Percentiles rank a stretch among this genome's conserved stretches.
These are phyloP conservation scores for Babylonia areolata DNA, from an alignment of 1,140 invertebrate species.

Conservation along the genomic window DNA sequence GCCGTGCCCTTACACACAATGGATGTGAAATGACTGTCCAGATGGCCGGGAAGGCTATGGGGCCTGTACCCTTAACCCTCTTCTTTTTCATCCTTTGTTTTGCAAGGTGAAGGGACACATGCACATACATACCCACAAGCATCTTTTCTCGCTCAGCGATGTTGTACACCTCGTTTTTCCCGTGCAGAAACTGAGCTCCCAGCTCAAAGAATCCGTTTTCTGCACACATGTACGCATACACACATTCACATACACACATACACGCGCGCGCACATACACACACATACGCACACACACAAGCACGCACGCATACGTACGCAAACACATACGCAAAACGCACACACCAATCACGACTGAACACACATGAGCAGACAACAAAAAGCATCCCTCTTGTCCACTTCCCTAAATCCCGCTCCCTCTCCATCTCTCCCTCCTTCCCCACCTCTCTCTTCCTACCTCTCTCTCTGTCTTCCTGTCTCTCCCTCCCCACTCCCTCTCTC, in stretches of 20 bases:
- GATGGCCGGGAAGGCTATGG: no score
- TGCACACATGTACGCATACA: not conserved
- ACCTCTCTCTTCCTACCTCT: no score
- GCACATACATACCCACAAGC: constrained; percentile 10
- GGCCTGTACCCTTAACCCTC: no score
- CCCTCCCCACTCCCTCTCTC: no score
- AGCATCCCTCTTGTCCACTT: no score
- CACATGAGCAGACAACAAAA: not conserved
- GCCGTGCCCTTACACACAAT: not conserved
- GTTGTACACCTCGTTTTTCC: constrained; percentile 9
- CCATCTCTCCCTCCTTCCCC: no score
- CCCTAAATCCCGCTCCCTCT: no score
- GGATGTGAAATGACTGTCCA: not conserved
- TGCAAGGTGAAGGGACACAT: no score
- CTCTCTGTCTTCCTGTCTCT: no score
- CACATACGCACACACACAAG: not conserved
- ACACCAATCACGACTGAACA: not conserved
- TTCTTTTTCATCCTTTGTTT: no score
- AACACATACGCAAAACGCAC: no score
- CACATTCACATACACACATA: not conserved
- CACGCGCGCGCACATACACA: not conserved
- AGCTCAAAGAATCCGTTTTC: not conserved
- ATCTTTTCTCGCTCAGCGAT: constrained; percentile 21
- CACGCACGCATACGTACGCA: not conserved
- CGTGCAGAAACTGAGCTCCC: constrained; percentile 37